phyloP scores from a whole-genome alignment of 1,140 invertebrate species.

The Parasteatoda tepidariorum region DNA sequence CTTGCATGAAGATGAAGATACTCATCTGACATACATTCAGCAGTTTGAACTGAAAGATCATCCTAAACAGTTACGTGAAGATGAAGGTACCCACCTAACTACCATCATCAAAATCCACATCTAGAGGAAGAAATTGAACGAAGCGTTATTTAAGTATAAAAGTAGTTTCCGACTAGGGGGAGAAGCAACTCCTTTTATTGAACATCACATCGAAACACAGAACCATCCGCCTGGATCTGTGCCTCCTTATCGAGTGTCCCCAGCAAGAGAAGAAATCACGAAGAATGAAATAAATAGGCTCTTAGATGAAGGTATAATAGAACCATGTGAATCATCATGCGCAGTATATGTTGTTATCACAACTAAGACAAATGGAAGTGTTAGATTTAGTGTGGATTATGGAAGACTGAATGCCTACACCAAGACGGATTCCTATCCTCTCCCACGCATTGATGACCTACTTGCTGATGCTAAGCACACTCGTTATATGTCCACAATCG shows the following conservation, averaged over 20 bases:
- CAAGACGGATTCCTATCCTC: neutral
- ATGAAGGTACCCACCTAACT: neutral
- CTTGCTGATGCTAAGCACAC: too few species aligned
- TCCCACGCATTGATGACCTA: conserved; percentile 4
- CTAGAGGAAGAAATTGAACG: neutral
- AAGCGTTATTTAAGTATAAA: neutral
- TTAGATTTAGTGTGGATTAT: neutral
- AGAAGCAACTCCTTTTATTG: neutral
- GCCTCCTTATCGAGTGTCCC: neutral
- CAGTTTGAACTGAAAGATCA: neutral
- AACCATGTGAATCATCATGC: neutral
- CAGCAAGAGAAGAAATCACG: neutral
- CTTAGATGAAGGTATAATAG: neutral
- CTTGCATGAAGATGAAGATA: neutral
- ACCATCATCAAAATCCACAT: too few species aligned
- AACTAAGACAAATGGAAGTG: neutral
- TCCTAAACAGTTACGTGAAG: neutral
- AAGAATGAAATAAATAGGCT: neutral
- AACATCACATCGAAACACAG: conserved; percentile 3
- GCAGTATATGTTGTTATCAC: neutral
- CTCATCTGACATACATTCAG: too few species aligned
- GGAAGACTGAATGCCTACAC: neutral
- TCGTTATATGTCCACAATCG: conserved; percentile 5
- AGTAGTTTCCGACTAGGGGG: neutral
- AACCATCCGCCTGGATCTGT: neutral